Evolutionary conservation across 2,888 invertebrate species (phyloP).

Genomic region (Heliconius charithonia): DNA sequence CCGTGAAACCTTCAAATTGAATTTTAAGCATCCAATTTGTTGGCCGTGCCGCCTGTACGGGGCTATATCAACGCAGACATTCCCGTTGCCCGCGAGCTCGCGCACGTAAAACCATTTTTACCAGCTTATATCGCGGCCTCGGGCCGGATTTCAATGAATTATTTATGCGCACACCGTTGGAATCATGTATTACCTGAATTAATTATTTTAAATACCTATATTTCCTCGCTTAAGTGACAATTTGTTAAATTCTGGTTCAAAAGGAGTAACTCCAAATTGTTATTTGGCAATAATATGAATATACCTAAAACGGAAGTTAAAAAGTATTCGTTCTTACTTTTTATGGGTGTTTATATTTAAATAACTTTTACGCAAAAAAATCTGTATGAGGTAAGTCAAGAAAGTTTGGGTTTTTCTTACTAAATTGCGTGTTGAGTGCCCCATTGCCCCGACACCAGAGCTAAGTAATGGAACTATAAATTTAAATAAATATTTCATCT

Average conservation of each 20-base stretch:
- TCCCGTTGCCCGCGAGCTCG: conserved; percentile 59
- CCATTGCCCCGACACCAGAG: too few species aligned
- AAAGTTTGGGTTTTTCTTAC: too few species aligned
- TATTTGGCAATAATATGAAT: not conserved
- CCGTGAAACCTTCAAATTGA: conserved; percentile 84
- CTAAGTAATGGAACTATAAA: too few species aligned
- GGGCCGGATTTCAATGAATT: conserved; percentile 70
- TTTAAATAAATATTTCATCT: too few species aligned
- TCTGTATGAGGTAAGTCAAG: too few species aligned
- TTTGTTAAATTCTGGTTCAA: not conserved
- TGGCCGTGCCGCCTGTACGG: conserved; percentile 65
- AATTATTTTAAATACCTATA: conserved; percentile 31
- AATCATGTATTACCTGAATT: conserved; percentile 29
- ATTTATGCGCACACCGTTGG: conserved; percentile 50
- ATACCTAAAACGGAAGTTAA: not conserved
- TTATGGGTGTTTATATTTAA: not conserved
- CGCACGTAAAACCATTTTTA: conserved; percentile 73
- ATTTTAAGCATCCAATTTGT: conserved; percentile 84
- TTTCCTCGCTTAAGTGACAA: not conserved
- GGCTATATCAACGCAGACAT: conserved; percentile 61
- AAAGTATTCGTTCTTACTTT: not conserved
- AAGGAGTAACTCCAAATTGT: not conserved
- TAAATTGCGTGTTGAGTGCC: too few species aligned
- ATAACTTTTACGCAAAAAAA: too few species aligned
- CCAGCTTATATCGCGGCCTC: conserved; percentile 60